Evolutionary conservation across 1,140 invertebrate species (phyloP).

Genomic region (Vanessa tameamea): DNA sequence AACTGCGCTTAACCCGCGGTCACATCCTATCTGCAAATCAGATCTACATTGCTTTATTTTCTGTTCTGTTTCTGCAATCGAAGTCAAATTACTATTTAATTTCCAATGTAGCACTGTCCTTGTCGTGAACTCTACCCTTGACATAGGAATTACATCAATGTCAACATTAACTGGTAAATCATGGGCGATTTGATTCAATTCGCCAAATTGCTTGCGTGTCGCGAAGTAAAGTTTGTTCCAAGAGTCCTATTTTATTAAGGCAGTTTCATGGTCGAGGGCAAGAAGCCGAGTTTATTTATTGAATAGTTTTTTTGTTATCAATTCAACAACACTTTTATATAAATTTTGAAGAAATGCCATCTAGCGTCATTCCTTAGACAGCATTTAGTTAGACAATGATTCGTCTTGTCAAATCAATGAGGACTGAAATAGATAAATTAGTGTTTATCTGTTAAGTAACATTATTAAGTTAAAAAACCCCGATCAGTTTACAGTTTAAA

Average conservation of each 20-base stretch:
- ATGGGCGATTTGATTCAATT: slow-evolving; percentile 6
- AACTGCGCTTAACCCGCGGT: neutral
- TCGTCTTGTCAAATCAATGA: too few relatives aligned
- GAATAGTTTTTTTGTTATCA: neutral
- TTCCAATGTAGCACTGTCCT: neutral
- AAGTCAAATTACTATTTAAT: neutral
- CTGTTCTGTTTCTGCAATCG: neutral
- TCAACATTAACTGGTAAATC: slow-evolving; percentile 19
- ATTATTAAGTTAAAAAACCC: too few relatives aligned
- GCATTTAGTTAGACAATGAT: too few relatives aligned
- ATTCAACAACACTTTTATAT: too few relatives aligned
- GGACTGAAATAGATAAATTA: too few relatives aligned
- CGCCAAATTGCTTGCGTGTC: neutral
- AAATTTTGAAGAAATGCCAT: too few relatives aligned
- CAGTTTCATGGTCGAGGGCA: neutral
- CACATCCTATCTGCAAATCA: neutral
- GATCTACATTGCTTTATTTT: neutral
- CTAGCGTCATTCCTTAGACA: too few relatives aligned
- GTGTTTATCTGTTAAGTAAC: too few relatives aligned
- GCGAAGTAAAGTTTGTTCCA: neutral
- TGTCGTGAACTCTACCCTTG: slow-evolving; percentile 15
- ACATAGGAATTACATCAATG: slow-evolving; percentile 25
- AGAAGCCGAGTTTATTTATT: neutral
- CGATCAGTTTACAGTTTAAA: too few relatives aligned
- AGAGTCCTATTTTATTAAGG: neutral